Conservation (phyloP, 2,113 vertebrate genomes). For the Turnix velox region DNA sequence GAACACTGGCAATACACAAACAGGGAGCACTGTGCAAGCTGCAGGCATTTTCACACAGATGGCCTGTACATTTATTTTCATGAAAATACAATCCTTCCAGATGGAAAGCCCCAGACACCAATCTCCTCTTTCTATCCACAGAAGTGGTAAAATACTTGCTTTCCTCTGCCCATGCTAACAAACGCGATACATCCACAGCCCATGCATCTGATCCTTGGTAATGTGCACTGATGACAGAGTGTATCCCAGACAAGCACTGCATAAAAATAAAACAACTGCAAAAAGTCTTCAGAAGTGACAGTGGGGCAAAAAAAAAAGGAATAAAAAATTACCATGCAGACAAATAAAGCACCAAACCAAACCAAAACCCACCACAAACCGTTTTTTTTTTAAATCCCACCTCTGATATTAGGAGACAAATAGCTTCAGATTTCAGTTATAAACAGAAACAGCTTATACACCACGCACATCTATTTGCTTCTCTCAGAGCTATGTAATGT, state of each 20-base stretch:
- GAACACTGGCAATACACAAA: background rate
- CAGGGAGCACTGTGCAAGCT: background rate
- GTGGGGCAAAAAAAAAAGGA: background rate
- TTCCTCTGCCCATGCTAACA: background rate
- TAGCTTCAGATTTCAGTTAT: background rate
- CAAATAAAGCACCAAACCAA: background rate
- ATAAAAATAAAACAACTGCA: background rate
- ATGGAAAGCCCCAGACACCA: accelerated
- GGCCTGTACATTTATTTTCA: background rate
- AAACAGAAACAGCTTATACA: background rate
- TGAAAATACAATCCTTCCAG: background rate
- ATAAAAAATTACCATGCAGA: background rate
- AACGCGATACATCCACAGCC: background rate
- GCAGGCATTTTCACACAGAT: background rate
- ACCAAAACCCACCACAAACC: background rate
- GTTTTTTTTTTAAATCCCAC: background rate
- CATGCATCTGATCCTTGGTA: background rate
- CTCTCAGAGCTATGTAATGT: background rate
- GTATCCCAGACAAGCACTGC: background rate
- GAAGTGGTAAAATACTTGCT: background rate
- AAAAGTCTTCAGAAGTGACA: background rate
- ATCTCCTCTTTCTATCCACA: background rate
- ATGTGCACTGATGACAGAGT: background rate
- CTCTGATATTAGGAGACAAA: background rate
- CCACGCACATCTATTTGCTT: background rate